Evolutionary conservation across 2,113 vertebrate species (phyloP), one percentile per base, ranked within the genome.

Genomic region (Gambusia affinis): DNA sequence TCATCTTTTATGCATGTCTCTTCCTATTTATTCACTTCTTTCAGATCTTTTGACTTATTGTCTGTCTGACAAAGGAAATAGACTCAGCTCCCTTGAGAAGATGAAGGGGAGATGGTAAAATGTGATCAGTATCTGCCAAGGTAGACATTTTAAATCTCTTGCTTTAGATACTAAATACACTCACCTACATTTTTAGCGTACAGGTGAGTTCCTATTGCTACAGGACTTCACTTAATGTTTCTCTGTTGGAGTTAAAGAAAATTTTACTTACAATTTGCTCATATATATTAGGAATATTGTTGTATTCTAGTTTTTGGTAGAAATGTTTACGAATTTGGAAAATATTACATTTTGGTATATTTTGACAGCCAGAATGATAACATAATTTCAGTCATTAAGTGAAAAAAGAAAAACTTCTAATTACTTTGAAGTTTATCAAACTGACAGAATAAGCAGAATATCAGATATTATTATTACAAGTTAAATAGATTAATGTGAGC

Each of bases 1-100:
- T 72, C 78, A 79, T 85, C 80, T 81, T 88, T 79, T 72, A 85
- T 85, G 57, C 27, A 81, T 81, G 70, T 75, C 28, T n/a, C 60
- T 72, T 39, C 74, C 64, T 17, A 42, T 72, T 80, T 62, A 61
- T 47, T 77, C 70, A 70, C 12, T 57, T 69, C 60, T 47, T 68
- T 71, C 54, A 39, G 33, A 19, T 60, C 22, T 62, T 19, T 31
- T 33, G 37, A 75, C 10, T 28, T 74, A 35, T 70, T 51, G 54
- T 67, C 57, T 33, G 64, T 42, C 67, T 67, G 79, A 78, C 85
- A 85, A 85, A 51, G 42, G 72, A 77, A 85, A 76, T 54, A 65
- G 60, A 80, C 77, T 87, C 42, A 62, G 68, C 75, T 75, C 60
- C 60, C 74, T 57, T 78, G 64, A 72, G 19, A 63, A 75, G 63